Evolutionary conservation across 2,888 invertebrate species (phyloP).

Genomic region (Mechanitis mazaeus): DNA sequence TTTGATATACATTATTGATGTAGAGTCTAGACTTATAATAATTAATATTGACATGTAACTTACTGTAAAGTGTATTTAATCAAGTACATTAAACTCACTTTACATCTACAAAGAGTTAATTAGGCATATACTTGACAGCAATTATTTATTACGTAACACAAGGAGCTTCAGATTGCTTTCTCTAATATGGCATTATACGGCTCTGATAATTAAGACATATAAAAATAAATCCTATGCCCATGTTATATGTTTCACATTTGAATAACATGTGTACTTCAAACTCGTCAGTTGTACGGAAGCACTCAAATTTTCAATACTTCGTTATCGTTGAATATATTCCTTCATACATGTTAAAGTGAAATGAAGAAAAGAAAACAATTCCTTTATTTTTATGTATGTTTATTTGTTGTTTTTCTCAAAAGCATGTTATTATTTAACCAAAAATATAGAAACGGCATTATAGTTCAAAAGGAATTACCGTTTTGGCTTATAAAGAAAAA

Average conservation of each 20-base stretch:
- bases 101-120: neutral
- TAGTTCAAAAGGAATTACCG: no score
- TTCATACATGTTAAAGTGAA: neutral
- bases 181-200: neutral
- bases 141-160: constrained; percentile 1
- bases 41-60: no score
- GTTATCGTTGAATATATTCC: neutral
- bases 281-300: neutral
- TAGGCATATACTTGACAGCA: constrained; percentile 1
- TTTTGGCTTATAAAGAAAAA: no score
- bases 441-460: no score
- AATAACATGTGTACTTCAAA: neutral
- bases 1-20: no score
- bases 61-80: no score
- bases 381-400: neutral
- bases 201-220: no score
- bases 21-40: no score
- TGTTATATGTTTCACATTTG: neutral
- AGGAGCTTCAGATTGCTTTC: constrained; percentile 1
- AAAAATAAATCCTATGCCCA: neutral
- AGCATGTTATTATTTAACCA: no score
- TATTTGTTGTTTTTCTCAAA: no score
- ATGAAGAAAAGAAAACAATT: neutral
- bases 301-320: constrained; percentile 1
- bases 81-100: neutral